These are phyloP conservation scores for Tamandua tetradactyla DNA, from an alignment of 2,797 vertebrate species.

Conservation along the genomic window DNA sequence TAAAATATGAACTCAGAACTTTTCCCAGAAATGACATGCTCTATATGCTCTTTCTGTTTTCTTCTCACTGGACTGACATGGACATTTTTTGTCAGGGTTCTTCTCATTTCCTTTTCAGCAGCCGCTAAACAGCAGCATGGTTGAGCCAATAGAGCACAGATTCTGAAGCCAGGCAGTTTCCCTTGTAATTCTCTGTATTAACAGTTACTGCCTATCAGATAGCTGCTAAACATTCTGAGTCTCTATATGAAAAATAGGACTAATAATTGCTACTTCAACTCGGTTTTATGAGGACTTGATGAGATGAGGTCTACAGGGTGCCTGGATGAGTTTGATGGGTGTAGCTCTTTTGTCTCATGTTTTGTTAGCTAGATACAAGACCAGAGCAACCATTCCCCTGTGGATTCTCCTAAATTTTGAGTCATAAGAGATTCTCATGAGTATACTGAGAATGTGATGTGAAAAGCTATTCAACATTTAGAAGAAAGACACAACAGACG, in stretches of 20 bases:
- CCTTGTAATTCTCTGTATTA: neutral
- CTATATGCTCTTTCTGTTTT: neutral
- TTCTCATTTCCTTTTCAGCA: neutral
- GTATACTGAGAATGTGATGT: neutral
- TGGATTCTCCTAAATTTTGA: neutral
- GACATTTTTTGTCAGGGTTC: neutral
- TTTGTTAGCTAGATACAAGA: conserved; percentile 22
- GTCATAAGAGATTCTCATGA: neutral
- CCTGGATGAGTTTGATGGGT: neutral
- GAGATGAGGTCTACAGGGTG: neutral
- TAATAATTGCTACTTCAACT: neutral
- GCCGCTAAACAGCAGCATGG: neutral
- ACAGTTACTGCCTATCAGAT: neutral
- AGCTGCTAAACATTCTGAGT: neutral
- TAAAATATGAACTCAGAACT: neutral
- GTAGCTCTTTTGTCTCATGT: neutral
- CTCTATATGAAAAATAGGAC: neutral
- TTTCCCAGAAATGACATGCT: neutral
- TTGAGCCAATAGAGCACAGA: neutral
- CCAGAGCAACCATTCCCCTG: neutral
- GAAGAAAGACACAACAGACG: neutral
- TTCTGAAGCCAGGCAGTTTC: neutral
- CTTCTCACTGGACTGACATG: neutral
- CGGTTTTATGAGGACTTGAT: neutral
- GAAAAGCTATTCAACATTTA: neutral